Percentiles rank a stretch among this genome's conserved stretches.
Evolutionary conservation across 2,797 vertebrate genomes (phyloP).

Genomic region (Pelobates cultripes): DNA sequence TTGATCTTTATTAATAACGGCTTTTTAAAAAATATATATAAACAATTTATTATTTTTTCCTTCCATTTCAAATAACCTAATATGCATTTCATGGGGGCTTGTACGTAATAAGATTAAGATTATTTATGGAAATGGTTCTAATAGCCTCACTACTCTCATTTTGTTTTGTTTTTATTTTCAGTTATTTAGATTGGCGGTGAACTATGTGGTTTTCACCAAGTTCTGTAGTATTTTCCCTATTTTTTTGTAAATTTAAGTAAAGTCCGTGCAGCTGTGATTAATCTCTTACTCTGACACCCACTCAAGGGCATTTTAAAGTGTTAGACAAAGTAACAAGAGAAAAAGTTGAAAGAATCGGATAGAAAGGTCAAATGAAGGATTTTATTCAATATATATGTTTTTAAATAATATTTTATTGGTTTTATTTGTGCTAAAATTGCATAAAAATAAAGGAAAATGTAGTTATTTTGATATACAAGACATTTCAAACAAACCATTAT

Average conservation of each 20-base stretch:
- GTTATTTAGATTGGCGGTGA: not conserved
- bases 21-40: not conserved
- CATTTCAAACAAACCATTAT: too few species aligned
- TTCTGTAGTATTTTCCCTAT: not conserved
- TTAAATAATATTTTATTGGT: not conserved
- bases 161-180: too few species aligned
- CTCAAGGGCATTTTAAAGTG: not conserved
- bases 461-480: too few species aligned
- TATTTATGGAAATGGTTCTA: not conserved
- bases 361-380: not conserved
- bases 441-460: too few species aligned
- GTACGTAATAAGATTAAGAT: not conserved
- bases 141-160: not conserved
- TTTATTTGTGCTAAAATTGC: not conserved
- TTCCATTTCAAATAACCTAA: not conserved
- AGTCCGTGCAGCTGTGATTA: not conserved
- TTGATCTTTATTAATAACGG: not conserved
- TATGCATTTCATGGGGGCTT: too few species aligned
- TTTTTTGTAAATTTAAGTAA: not conserved
- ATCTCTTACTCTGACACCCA: not conserved
- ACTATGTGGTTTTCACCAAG: not conserved
- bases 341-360: not conserved
- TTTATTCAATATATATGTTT: not conserved
- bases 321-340: not conserved
- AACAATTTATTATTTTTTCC: not conserved